Evolutionary conservation across 23 tunicate species (phyloP), one percentile per base, ranked within the genome.

Genomic region (Trididemnum nubilum): DNA sequence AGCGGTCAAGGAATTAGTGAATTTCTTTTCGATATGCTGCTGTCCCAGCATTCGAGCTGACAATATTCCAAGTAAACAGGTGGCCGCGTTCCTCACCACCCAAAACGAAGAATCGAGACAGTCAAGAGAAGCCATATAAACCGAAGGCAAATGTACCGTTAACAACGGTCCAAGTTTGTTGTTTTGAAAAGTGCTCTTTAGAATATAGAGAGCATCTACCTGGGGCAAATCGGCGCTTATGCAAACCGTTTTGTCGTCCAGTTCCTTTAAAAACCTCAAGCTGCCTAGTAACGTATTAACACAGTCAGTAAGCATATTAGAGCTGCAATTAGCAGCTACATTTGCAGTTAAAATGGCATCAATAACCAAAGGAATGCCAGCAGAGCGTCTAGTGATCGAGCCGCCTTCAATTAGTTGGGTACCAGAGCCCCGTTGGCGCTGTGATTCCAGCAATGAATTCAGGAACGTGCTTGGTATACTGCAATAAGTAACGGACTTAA

Each of bases 81-180:
- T 87, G 22, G 92, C 92, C 5, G 97, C 97, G 79, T 92, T 92
- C 22, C 97, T 60, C 24, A 92, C 85, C 15, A 87, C 81, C 97
- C 97, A 92, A 23, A 92, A 0, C 27, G 85, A 64, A 5, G 92
- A 86, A 0, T 65, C 51, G 0, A 92, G 51, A 34, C 85, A 92
- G 18, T 72, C 63, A 5, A 87, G 2, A 26, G 97, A 64, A 22
- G 78, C 51, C 27, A 73, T 60, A 35, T 87, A 83, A 29, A 70
- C 71, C 7, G 37, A 2, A 3, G 76, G 9, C 5, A 78, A 23
- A 72, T 72, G 50, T 4, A 15, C 33, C 27, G 50, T 0, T 52
- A 83, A 36, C 2, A 26, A 37, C 4, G 81, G 40, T 23, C 85
- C 91, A 22, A 92, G 51, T n/a, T 35, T 37, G 0, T 90, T 82